Conservation (phyloP, 2,888 invertebrate species). For the Scaptomyza polygonia region DNA sequence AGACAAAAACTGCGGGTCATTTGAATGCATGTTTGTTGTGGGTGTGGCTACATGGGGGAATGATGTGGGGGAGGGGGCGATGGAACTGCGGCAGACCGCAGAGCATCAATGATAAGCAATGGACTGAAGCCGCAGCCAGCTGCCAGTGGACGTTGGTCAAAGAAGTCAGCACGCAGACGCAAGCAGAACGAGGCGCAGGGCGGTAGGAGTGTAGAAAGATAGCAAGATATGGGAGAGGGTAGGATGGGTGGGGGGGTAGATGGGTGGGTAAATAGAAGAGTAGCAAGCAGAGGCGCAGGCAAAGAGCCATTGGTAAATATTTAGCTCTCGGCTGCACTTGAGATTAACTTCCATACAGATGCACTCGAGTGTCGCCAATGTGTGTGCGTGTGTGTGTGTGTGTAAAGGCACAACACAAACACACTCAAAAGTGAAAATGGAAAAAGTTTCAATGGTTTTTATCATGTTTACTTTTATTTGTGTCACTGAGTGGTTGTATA, state of each 20-base stretch:
- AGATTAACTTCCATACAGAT: slow-evolving; percentile 72
- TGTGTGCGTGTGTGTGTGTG: slow-evolving; percentile 25
- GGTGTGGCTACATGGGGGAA: neutral
- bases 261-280: neutral
- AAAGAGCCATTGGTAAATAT: slow-evolving; percentile 69
- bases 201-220: neutral
- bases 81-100: slow-evolving; percentile 8
- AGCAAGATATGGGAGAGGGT: too few relatives aligned
- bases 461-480: slow-evolving; percentile 79
- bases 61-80: neutral
- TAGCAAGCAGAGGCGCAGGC: slow-evolving; percentile 2
- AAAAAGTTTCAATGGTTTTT: slow-evolving; percentile 80
- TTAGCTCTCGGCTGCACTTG: slow-evolving; percentile 79
- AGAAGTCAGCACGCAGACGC: slow-evolving; percentile 43
- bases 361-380: slow-evolving; percentile 27
- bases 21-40: slow-evolving; percentile 60
- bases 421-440: slow-evolving; percentile 80
- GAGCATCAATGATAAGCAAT: slow-evolving; percentile 59
- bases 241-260: too few relatives aligned
- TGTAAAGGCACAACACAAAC: slow-evolving; percentile 69
- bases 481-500: slow-evolving; percentile 79
- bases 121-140: slow-evolving; percentile 37
- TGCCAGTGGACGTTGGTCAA: slow-evolving; percentile 45
- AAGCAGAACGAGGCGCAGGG: neutral
- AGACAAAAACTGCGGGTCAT: slow-evolving; percentile 40